A percentile compares a stretch with the other conserved stretches of the same genome.
Evolutionary conservation across 2,797 vertebrate species (phyloP).

Genomic region (Catamblyrhynchus diadema): DNA sequence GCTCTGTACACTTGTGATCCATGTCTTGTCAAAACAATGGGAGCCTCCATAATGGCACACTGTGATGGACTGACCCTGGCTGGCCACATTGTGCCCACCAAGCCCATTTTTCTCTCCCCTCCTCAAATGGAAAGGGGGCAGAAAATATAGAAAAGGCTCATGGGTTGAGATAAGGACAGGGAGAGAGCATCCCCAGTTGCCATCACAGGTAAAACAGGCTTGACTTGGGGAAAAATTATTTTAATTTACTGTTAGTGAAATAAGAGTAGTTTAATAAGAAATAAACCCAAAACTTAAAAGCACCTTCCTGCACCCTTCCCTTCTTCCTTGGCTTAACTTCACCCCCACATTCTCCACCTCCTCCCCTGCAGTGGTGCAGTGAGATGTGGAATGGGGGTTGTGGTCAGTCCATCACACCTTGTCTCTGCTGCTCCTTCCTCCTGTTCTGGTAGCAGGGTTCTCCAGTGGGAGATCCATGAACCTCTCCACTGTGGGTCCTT

Average conservation of each 20-base stretch:
- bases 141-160: not conserved
- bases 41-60: not conserved
- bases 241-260: not conserved
- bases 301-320: not conserved
- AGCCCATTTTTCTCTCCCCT: not conserved
- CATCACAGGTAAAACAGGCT: not conserved
- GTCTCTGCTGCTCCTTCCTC: not conserved
- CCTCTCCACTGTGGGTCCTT: not conserved
- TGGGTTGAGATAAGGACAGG: not conserved
- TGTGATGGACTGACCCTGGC: not conserved
- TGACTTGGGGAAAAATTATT: not conserved
- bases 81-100: not conserved
- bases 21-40: not conserved
- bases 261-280: not conserved
- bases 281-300: not conserved
- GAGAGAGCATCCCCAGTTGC: not conserved
- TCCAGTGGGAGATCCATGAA: not conserved
- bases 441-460: not conserved
- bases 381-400: not conserved
- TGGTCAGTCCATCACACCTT: not conserved
- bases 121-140: not conserved
- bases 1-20: not conserved
- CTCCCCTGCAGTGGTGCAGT: accelerated
- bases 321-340: not conserved
- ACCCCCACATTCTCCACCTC: not conserved